A percentile compares a stretch with the other conserved stretches of the same genome.
phyloP scores from a whole-genome alignment of 2,113 vertebrate species.

The Thamnophis sirtalis region DNA sequence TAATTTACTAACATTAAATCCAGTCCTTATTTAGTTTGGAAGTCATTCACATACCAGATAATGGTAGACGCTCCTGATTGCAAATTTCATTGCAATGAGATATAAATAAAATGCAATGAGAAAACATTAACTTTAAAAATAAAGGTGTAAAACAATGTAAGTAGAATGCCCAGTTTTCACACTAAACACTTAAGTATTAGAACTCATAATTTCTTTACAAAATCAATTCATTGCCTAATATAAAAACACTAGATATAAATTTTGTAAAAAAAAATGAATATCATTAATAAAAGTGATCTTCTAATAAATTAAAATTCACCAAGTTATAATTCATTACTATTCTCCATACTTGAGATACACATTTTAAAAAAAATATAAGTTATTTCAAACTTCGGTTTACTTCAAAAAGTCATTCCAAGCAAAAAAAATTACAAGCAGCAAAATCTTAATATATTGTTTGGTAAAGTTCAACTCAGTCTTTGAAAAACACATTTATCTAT shows the following conservation, averaged over 20 bases:
- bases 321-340: conserved; percentile 19
- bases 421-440: conserved; percentile 59
- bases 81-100: background rate
- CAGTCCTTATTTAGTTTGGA: background rate
- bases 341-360: conserved; percentile 24
- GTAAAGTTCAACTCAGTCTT: conserved; percentile 77
- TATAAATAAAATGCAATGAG: conserved; percentile 4
- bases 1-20: background rate
- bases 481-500: conserved; percentile 75
- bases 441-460: conserved; percentile 80
- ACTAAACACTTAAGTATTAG: background rate
- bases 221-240: conserved; percentile 29
- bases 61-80: background rate
- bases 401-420: conserved; percentile 55
- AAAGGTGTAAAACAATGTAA: conserved; percentile 8
- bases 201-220: conserved; percentile 36
- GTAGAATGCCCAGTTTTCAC: background rate
- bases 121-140: conserved; percentile 23
- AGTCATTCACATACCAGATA: background rate
- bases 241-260: conserved; percentile 38
- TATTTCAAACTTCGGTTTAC: conserved; percentile 40
- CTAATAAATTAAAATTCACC: background rate
- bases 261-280: conserved; percentile 27
- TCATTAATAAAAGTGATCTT: conserved; percentile 16
- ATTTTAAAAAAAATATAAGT: conserved; percentile 27